Percentiles rank a stretch among this genome's conserved stretches.
phyloP scores from a whole-genome alignment of 2,797 vertebrate genomes.

The Leptatherina wallacei region DNA sequence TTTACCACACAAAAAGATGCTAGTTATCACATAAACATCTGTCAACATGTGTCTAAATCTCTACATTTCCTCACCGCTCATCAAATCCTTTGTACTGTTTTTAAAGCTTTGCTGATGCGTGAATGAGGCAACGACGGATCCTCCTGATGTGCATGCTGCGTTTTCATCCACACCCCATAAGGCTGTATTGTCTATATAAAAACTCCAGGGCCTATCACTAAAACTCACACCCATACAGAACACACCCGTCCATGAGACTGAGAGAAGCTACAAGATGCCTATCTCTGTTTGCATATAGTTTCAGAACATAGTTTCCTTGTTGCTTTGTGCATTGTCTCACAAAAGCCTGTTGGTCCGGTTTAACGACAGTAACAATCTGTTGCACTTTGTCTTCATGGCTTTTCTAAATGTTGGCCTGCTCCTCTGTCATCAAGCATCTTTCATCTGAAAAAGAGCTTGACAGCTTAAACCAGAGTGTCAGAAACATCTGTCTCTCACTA shows the following conservation, averaged over 20 bases:
- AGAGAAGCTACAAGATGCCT: constrained; percentile 1
- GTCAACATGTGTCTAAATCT: neutral
- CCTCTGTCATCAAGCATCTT: constrained; percentile 26
- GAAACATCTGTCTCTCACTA: constrained; percentile 12
- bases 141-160: neutral
- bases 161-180: constrained; percentile 21
- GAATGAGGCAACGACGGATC: neutral
- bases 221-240: constrained; percentile 9
- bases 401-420: neutral
- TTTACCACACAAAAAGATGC: neutral
- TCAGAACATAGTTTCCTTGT: constrained; percentile 31
- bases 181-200: constrained; percentile 14
- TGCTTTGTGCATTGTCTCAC: constrained; percentile 29
- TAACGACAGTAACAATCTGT: constrained; percentile 20
- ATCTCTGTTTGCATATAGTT: constrained; percentile 38
- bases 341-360: constrained; percentile 62
- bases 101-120: constrained; percentile 2
- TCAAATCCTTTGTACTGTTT: constrained; percentile 2
- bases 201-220: constrained; percentile 5
- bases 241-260: constrained; percentile 12
- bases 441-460: constrained; percentile 5
- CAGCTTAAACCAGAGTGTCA: constrained; percentile 27
- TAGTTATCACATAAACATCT: neutral
- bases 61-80: neutral
- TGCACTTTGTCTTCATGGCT: neutral